Conservation (phyloP, 1,140 invertebrate genomes). For the Branchinecta lynchi region DNA sequence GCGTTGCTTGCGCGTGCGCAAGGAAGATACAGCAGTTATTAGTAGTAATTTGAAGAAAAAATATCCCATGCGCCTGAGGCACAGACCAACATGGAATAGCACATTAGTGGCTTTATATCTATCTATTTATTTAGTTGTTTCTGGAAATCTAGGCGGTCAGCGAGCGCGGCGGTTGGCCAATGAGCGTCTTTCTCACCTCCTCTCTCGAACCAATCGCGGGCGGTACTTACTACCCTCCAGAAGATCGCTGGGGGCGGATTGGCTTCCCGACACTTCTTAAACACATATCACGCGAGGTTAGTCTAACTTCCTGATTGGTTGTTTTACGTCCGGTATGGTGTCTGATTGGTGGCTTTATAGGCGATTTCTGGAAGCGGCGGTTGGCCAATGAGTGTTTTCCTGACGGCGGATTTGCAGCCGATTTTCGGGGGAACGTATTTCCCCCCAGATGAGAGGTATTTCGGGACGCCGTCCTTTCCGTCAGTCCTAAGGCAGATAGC, state of each 20-base stretch:
- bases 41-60: too few relatives aligned
- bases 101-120: too few relatives aligned
- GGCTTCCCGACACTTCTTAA: conserved; percentile 64
- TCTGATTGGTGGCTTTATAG: conserved; percentile 29
- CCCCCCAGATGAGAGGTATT: conserved; percentile 52
- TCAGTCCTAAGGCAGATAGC: conserved; percentile 47
- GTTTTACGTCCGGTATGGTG: conserved; percentile 15
- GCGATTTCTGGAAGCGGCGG: conserved; percentile 62
- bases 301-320: background rate
- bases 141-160: conserved; percentile 27
- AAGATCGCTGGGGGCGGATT: conserved; percentile 52
- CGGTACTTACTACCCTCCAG: conserved; percentile 66
- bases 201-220: conserved; percentile 71
- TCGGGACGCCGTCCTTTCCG: conserved; percentile 64
- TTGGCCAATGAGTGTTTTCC: conserved; percentile 86
- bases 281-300: background rate
- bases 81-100: too few relatives aligned
- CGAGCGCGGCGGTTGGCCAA: conserved; percentile 73
- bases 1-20: too few relatives aligned
- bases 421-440: conserved; percentile 74
- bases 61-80: too few relatives aligned
- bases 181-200: conserved; percentile 85
- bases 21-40: too few relatives aligned
- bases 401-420: conserved; percentile 73
- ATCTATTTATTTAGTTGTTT: too few relatives aligned